Evolutionary conservation across 2,888 invertebrate species (phyloP).

Genomic region (Thelaira solivaga): DNA sequence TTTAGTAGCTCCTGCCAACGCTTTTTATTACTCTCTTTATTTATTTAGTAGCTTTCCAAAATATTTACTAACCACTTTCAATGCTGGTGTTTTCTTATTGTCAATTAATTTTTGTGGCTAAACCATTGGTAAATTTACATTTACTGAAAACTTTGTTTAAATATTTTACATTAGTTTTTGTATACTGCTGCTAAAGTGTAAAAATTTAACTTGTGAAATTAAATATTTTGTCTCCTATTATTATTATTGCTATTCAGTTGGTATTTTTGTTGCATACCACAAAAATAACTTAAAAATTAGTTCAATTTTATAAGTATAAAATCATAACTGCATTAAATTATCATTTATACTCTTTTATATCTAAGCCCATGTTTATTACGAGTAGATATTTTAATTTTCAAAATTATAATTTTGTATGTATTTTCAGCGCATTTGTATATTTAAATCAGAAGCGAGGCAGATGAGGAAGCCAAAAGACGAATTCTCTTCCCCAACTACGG

Average conservation of each 20-base stretch:
- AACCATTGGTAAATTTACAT: background rate
- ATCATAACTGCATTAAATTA: conserved; percentile 46
- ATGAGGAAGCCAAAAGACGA: too few species aligned
- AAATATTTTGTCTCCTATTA: background rate
- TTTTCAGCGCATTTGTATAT: conserved; percentile 14
- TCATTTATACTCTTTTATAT: background rate
- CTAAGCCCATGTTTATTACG: conserved; percentile 17
- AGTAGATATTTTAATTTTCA: background rate
- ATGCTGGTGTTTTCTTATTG: conserved; percentile 6
- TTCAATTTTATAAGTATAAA: conserved; percentile 46
- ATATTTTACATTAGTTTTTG: background rate
- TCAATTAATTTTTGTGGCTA: conserved; percentile 46
- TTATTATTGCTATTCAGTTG: background rate
- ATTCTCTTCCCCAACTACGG: too few species aligned
- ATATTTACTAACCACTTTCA: conserved; percentile 26
- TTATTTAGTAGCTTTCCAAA: conserved; percentile 46
- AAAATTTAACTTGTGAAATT: conserved; percentile 17
- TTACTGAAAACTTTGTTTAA: conserved; percentile 5
- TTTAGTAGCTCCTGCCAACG: background rate
- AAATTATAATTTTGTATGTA: too few species aligned
- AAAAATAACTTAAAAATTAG: conserved; percentile 38
- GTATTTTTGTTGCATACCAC: background rate
- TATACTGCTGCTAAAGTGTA: conserved; percentile 20
- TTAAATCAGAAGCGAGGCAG: too few species aligned
- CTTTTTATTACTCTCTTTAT: conserved; percentile 37